Conservation (phyloP, 2,113 vertebrate species). For the Candoia aspera region DNA sequence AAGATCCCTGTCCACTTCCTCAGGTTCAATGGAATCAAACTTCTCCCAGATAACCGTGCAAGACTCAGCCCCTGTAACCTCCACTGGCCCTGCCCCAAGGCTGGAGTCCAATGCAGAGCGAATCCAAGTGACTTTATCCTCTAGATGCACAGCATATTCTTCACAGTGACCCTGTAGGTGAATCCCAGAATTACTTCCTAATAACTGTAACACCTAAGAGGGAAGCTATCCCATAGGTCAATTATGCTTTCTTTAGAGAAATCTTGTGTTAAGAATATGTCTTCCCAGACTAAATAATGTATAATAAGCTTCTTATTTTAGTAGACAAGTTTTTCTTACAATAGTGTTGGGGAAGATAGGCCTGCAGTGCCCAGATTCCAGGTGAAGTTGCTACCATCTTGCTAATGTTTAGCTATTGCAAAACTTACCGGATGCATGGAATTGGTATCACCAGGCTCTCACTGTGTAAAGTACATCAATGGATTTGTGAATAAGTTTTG, state of each 20-base stretch:
- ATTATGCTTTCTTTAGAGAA: constrained; percentile 79
- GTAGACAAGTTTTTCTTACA: neutral
- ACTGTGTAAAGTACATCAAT: neutral
- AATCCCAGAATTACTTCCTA: neutral
- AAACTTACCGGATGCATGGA: neutral
- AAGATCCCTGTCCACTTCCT: too few relatives aligned
- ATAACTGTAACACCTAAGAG: constrained; percentile 75
- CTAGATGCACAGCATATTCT: too few relatives aligned
- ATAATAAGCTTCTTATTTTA: neutral
- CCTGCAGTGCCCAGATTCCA: neutral
- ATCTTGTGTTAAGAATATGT: constrained; percentile 72
- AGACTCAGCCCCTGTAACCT: too few relatives aligned
- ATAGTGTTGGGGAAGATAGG: neutral
- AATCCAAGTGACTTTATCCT: too few relatives aligned
- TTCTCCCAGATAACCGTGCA: too few relatives aligned
- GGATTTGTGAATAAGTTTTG: neutral
- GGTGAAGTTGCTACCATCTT: constrained; percentile 26
- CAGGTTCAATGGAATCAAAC: too few relatives aligned
- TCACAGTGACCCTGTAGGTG: too few relatives aligned
- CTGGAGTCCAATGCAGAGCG: too few relatives aligned
- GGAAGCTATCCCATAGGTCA: constrained; percentile 86
- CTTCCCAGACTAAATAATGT: neutral
- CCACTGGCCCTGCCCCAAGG: too few relatives aligned
- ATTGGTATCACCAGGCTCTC: neutral
- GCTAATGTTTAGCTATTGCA: neutral